Evolutionary conservation across 2,797 vertebrate species (phyloP), one percentile per base, ranked within the genome.

Genomic region (Chanos chanos): DNA sequence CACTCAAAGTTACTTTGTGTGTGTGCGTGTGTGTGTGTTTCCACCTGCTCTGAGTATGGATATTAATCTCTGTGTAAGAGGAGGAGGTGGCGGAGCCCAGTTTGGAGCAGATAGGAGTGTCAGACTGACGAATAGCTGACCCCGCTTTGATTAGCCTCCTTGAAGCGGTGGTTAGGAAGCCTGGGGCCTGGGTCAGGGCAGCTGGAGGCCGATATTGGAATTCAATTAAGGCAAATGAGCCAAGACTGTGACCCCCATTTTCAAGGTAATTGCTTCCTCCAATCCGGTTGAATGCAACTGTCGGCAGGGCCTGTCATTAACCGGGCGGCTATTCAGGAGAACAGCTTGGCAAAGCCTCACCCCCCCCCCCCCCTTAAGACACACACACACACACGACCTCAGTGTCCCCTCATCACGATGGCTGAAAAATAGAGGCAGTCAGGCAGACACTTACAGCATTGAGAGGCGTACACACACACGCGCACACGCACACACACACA

Each of bases 151-250:
- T 87, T 84, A 78, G 70, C 79, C 74, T 77, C 77, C 61, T 77
- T 60, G 64, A 30, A 56, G 82, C 62, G 48, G 75, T 71, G 53
- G 84, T 82, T 83, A 75, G 86, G 79, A 79, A 61, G 79, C 77
- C 77, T 80, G 58, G 71, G 66, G 71, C 71, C 45, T 67, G 75
- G 85, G 89, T 88, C 82, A 77, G 50, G 77, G 81, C 86, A 83
- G 87, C 87, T 79, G 44, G 64, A 89, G 85, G 77, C 85, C 85
- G 88, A 89, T 92, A 85, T 83, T 81, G 89, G 89, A 87, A 91
- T 93, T 93, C 87, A 85, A 86, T 93, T 89, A 88, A 86, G 83
- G 87, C 80, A 87, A 87, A 86, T 69, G 88, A 92, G 88, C 76
- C 71, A 76, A 77, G 88, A 89, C 89, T 73, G 59, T 85, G 85